phyloP scores from a whole-genome alignment of 2,797 vertebrate genomes.

The Pipistrellus nathusii region DNA sequence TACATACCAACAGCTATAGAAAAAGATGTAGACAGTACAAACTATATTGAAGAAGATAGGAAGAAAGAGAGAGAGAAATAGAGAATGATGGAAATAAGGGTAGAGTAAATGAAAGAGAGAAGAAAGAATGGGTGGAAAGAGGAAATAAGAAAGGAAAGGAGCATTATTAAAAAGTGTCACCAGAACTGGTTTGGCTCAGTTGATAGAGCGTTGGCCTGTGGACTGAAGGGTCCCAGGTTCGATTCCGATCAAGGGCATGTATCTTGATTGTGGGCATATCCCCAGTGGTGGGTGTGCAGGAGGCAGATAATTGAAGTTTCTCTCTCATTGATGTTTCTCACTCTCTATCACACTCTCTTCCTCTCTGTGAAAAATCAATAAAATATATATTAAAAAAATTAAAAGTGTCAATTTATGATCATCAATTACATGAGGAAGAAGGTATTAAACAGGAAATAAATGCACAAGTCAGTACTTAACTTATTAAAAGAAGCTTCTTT shows the following conservation, averaged over 20 bases:
- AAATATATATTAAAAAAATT: too few relatives aligned
- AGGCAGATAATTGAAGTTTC: too few relatives aligned
- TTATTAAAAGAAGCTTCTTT: not conserved
- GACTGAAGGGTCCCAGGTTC: too few relatives aligned
- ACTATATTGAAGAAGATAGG: not conserved
- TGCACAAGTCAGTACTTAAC: not conserved
- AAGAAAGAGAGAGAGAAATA: not conserved
- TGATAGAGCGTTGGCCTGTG: too few relatives aligned
- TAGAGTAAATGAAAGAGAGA: not conserved
- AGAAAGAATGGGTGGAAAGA: not conserved
- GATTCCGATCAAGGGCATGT: too few relatives aligned
- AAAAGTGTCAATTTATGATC: not conserved
- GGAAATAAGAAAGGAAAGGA: not conserved
- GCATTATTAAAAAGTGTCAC: not conserved
- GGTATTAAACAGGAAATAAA: not conserved
- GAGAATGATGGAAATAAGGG: too few relatives aligned
- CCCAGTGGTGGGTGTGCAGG: too few relatives aligned
- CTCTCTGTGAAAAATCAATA: too few relatives aligned
- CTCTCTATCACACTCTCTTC: too few relatives aligned
- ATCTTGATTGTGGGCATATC: too few relatives aligned
- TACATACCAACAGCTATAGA: not conserved
- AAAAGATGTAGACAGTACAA: not conserved
- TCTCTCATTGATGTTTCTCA: too few relatives aligned
- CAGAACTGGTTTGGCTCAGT: too few relatives aligned
- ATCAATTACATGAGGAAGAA: not conserved